Percentiles rank a stretch among this genome's conserved stretches.
Evolutionary conservation across 2,113 vertebrate species (phyloP).

Genomic region (Neogobius melanostomus): DNA sequence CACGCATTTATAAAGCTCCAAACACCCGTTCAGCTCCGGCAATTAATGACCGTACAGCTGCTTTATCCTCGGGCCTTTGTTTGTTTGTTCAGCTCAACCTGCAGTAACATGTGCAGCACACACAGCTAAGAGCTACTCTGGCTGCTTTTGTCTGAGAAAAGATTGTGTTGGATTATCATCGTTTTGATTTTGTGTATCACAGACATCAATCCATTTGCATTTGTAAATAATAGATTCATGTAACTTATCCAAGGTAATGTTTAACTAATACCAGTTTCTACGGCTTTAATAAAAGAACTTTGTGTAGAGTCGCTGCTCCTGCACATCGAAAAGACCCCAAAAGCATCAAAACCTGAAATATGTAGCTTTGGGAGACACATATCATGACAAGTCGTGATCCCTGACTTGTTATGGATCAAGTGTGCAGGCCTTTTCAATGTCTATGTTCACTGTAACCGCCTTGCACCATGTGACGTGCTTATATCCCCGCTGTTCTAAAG

Average conservation of each 20-base stretch:
- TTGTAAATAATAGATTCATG: too few species aligned
- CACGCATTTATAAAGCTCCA: constrained; percentile 40
- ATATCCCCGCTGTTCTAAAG: too few species aligned
- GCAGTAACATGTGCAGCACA: neutral
- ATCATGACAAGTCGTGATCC: too few species aligned
- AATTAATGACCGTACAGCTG: constrained; percentile 43
- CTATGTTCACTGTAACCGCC: too few species aligned
- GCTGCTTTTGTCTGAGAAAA: neutral
- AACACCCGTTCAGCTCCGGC: constrained; percentile 32
- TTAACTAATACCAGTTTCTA: too few species aligned
- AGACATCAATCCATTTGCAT: neutral
- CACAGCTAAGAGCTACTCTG: neutral
- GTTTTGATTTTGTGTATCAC: neutral
- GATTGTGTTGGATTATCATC: too few species aligned
- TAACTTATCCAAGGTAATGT: too few species aligned
- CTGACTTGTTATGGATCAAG: too few species aligned
- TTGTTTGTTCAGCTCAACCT: constrained; percentile 11
- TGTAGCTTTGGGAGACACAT: too few species aligned
- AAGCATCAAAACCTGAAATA: too few species aligned
- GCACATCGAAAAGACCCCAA: neutral
- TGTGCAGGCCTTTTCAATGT: too few species aligned
- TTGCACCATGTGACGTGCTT: too few species aligned
- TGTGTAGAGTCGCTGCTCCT: neutral
- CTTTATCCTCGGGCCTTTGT: constrained; percentile 13
- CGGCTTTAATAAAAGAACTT: neutral